Base-by-base conservation (phyloP, 2,797 vertebrate species). In the Sebastes matsubarae region DNA sequence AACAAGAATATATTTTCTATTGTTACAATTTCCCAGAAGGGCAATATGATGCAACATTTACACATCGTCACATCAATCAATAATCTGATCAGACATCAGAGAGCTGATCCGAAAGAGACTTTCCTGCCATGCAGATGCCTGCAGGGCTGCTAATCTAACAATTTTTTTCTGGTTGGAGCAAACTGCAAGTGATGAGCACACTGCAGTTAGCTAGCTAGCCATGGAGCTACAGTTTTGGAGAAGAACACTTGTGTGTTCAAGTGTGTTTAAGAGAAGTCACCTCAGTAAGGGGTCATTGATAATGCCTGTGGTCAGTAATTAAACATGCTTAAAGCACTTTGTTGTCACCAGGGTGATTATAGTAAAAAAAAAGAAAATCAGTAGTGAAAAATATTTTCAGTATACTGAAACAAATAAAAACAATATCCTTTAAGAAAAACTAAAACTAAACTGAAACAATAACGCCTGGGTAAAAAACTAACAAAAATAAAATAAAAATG, bases 81-180 rank as follows among this genome's bases (percentile, higher is more conserved):
- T 9, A 25, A 66, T 58, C 52, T 52, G 18, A 72, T 73, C 2
- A 73, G 30, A 68, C 2, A 22, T 65, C 24, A 72, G 25, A 70
- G 4, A n/a, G 18, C 29, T 75, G 24, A 4, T 66, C 14, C 65
- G 13, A 81, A 79, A 63, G 50, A 79, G 34, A 59, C 80, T 46
- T 46, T 46, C 16, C 72, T 29, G 52, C 71, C 25, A 54, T 42
- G 54, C 24, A 72, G 68, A 59, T 18, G 58, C 52, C 70, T 74
- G 5, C 38, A 14, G 10, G 4, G 20, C 69, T 75, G 6, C 59
- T 68, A 59, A 68, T 36, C 18, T 50, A 4, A 57, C 52, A 68
- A 4, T 16, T 34, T 32, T 36, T 74, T 61, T 24, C 22, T 7
- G 6, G 22, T 73, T 64, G 55, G 32, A 66, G 25, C 16, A n/a